Percentiles rank a stretch among this genome's conserved stretches.
These are phyloP conservation scores for Cynocephalus volans DNA, from an alignment of 2,113 vertebrate genomes.

Conservation along the genomic window DNA sequence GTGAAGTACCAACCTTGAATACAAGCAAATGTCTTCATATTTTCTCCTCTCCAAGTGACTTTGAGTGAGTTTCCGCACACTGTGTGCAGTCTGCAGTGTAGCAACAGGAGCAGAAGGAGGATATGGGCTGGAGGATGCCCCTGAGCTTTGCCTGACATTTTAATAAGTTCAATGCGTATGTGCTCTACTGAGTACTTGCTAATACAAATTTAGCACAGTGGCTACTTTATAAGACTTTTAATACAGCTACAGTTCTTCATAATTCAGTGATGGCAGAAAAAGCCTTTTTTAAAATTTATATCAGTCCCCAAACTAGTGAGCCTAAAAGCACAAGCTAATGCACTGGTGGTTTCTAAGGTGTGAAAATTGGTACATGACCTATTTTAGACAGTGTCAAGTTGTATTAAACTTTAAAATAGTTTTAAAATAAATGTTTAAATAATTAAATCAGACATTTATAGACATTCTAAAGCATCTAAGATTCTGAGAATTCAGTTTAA, in stretches of 20 bases:
- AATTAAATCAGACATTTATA: conserved; percentile 25
- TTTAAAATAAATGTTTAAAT: conserved; percentile 34
- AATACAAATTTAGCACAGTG: neutral
- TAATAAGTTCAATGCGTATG: neutral
- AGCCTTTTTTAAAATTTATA: neutral
- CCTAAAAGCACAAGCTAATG: neutral
- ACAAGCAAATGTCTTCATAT: neutral
- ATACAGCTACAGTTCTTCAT: neutral
- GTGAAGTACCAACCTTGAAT: neutral
- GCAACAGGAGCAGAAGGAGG: neutral
- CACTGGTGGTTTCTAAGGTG: neutral
- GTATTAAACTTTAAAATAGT: conserved; percentile 30
- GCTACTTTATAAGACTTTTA: neutral
- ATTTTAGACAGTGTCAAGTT: neutral
- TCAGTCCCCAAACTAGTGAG: conserved; percentile 14
- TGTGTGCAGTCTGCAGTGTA: fast-evolving
- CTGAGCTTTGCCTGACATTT: neutral
- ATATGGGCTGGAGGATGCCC: neutral
- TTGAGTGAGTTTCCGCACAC: neutral
- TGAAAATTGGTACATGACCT: neutral
- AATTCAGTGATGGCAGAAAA: conserved; percentile 5
- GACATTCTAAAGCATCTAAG: neutral
- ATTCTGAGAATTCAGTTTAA: neutral
- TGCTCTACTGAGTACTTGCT: neutral
- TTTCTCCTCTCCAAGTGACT: neutral